Evolutionary conservation across 2,797 vertebrate genomes (phyloP), one percentile per base, ranked within the genome.

Genomic region (Staurois parvus): DNA sequence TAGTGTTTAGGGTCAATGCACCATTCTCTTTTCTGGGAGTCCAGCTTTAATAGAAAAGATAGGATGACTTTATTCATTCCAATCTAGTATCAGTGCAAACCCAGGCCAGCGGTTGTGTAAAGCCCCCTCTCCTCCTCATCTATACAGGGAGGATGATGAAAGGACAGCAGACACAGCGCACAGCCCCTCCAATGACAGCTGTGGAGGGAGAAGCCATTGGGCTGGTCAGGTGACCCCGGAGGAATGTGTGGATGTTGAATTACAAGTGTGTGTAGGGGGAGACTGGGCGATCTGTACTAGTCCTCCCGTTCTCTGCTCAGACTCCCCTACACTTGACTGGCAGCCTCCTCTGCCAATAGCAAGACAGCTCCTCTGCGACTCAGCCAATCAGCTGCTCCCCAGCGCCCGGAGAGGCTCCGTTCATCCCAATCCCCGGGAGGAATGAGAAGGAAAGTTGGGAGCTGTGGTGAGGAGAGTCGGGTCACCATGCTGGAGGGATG

Each of bases 211-310:
- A 21, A 77, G 59, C 67, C 73, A 45, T 72, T 30, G 42, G 73
- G 79, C 48, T 75, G 85, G 75, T 87, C 85, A 87, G 17, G 69
- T 87, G 85, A 83, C 85, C 79, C 1, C 24, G 17, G 56, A 83
- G 85, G 85, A 87, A 87, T 87, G 85, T 45, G 73, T 68, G 13
- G 78, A 80, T 77, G 84, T 37, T 64, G 84, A 40, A 72, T 70
- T 64, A 76, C 72, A 59, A 66, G 70, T 45, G 72, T 29, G 72
- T 37, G 37, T 37, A 37, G 77, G 52, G 40, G 42, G 69, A 73
- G 34, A 83, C 37, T 37, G 37, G 37, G 37, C 32, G 28, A n/a
- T 6, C n/a, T 64, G 40, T 64, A 56, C 45, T 40, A 83, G 75
- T 62, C 72, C 72, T 81, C 73, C 37, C 56, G 24, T 30, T 30